Base-by-base conservation (phyloP, 37 sponge, comb jelly and placozoan genomes). In the Petrosia ficiformis region DNA sequence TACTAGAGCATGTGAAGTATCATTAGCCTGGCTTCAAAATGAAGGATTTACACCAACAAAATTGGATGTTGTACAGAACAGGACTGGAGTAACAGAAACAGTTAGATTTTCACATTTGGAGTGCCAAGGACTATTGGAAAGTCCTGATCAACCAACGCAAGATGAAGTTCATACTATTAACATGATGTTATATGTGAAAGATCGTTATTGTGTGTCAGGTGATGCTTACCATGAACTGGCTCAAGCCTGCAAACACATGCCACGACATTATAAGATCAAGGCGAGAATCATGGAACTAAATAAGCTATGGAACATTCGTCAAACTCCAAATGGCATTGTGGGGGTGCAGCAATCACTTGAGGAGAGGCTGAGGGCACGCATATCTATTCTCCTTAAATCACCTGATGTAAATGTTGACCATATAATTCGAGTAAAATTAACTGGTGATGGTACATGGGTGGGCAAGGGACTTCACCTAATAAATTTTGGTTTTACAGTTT, bases 391-490 rank as follows among this genome's bases (percentile, higher is more conserved):
- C 28, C 19, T 76, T 31, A 34, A 26, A 42, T 29, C 42, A 33
- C 43, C 43, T 26, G 54, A 59, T 25, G n/a, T n/a, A n/a, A 58
- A 14, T 3, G 42, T 39, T 11, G n/a, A 39, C 33, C 16, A 10
- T 64, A 61, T 2, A 4, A 1, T 82, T 22, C 11, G 59, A 3
- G 75, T 82, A 6, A 82, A 82, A 61, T 38, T 82, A 1, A 42
- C 83, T 25, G 76, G 76, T 44, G 83, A 82, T 74, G 83, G 83
- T 2, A 82, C 83, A 36, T 3, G 41, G 2, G 68, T 82, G 24
- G 75, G 67, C 22, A 60, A 42, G 37, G 31, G 75, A 44, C 36
- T 82, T 3, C 28, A 22, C n/a, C 44, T 71, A 41, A 42, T 82
- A 1, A 48, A 33, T n/a, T 73, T 82, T 36, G 42, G 70, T 24